These are phyloP conservation scores for Heliconius erato DNA, from an alignment of 2,888 invertebrate species.

Conservation along the genomic window DNA sequence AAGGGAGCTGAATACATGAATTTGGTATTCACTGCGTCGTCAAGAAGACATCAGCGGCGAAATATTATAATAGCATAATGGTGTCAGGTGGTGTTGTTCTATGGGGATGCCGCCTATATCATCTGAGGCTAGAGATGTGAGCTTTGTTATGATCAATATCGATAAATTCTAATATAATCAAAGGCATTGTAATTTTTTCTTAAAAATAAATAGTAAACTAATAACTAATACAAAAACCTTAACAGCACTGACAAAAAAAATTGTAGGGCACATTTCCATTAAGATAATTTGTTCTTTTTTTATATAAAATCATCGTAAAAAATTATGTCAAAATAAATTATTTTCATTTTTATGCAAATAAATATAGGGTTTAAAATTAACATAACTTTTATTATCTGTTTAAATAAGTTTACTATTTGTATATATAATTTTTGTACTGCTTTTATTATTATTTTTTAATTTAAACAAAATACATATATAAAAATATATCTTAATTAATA, in stretches of 20 bases:
- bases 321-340: no score
- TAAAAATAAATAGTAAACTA: not conserved
- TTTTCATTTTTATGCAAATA: no score
- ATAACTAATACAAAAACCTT: no score
- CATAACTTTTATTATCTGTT: no score
- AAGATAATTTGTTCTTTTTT: not conserved
- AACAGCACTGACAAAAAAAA: not conserved
- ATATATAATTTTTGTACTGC: no score
- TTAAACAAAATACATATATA: no score
- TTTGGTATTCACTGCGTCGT: slow-evolving; percentile 85
- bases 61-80: slow-evolving; percentile 86
- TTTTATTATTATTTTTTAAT: no score
- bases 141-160: slow-evolving; percentile 15
- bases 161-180: not conserved
- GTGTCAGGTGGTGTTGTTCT: slow-evolving; percentile 82
- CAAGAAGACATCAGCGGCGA: slow-evolving; percentile 84
- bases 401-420: no score
- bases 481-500: not conserved
- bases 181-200: not conserved
- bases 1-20: slow-evolving; percentile 64
- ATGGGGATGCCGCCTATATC: slow-evolving; percentile 59
- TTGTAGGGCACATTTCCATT: not conserved
- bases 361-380: no score
- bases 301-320: no score
- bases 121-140: not conserved